Conservation (phyloP, 2,113 vertebrate species). For the Cairina moschata region DNA sequence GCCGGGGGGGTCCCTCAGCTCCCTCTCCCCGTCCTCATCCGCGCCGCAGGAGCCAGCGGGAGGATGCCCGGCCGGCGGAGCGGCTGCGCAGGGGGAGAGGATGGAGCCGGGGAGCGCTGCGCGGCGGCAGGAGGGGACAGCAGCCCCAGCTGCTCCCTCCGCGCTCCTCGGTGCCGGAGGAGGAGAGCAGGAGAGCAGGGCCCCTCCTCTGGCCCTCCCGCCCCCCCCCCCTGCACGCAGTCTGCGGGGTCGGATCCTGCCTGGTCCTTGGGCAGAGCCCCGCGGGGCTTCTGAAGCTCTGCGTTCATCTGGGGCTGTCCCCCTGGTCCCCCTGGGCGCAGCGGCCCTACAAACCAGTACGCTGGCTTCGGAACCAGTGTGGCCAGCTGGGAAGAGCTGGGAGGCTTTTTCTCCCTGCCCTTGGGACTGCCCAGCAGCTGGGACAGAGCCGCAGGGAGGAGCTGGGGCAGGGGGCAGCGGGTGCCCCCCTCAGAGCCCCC, state of each 20-base stretch:
- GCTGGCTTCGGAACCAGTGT: accelerated
- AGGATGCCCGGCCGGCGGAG: conserved; percentile 16
- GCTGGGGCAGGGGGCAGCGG: too few relatives aligned
- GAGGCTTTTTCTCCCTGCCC: background rate
- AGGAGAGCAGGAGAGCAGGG: background rate
- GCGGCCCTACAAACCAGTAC: background rate
- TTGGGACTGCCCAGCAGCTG: background rate
- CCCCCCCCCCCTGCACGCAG: conserved; percentile 2
- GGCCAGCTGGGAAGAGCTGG: background rate
- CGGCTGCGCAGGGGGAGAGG: background rate
- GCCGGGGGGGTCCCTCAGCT: background rate
- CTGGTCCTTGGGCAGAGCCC: background rate
- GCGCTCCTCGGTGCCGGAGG: background rate
- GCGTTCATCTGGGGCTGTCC: background rate
- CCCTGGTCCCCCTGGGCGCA: background rate
- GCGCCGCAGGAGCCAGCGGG: background rate
- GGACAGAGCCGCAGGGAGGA: too few relatives aligned
- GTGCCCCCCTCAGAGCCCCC: too few relatives aligned
- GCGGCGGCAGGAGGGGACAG: conserved; percentile 5
- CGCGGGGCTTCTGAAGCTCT: background rate
- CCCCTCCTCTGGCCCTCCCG: conserved; percentile 37
- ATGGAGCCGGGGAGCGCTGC: background rate
- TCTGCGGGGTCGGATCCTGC: background rate
- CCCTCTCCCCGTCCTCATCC: conserved; percentile 10
- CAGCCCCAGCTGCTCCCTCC: background rate